Base-by-base conservation (phyloP, 2,888 invertebrate species). In the Apamea anceps region DNA sequence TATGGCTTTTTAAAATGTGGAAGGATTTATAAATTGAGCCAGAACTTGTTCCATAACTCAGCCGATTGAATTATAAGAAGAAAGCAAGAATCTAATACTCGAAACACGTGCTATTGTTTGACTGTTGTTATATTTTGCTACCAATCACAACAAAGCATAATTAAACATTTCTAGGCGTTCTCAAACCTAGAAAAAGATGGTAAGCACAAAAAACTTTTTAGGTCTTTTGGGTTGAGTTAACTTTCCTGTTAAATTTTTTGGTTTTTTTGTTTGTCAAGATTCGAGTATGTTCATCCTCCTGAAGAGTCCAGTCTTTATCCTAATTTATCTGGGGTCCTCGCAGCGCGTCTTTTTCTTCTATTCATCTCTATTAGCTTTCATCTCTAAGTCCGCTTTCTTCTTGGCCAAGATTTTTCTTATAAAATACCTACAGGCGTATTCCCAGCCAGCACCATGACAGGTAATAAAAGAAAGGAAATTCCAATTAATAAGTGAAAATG, bases 1-100 rank as follows among this genome's bases (percentile, higher is more conserved):
- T 82, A 82, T 85, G 48, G 78, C 73, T 82, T 82, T 85, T 85
- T 73, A 75, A 82, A 74, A 85, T 71, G 67, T 71, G 45, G 48
- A 67, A n/a, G n/a, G 45, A 13, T 85, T 75, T 80, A 28, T 65
- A 51, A 48, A 79, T 63, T 60, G 15, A 62, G 45, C 28, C 45
- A n/a, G 57, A 45, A 65, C 1, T n/a, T 63, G 37, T 63, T 25
- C 25, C 65, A 21, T 65, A 21, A 21, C 63, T 65, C 25, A 21
- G 21, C 65, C 37, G 37, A 65, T 21, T 25, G 37, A 65, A 21
- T 63, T 65, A 37, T 21, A 60, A 65, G 37, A 0, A 45, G 3
- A 21, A 18, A n/a, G 21, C 3, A 37, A 76, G 21, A 65, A 18
- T 28, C 13, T 28, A 37, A 72, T 37, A 57, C 51, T 51, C 51